Conservation (phyloP, 2,113 vertebrate genomes). For the Oceanites oceanicus region DNA sequence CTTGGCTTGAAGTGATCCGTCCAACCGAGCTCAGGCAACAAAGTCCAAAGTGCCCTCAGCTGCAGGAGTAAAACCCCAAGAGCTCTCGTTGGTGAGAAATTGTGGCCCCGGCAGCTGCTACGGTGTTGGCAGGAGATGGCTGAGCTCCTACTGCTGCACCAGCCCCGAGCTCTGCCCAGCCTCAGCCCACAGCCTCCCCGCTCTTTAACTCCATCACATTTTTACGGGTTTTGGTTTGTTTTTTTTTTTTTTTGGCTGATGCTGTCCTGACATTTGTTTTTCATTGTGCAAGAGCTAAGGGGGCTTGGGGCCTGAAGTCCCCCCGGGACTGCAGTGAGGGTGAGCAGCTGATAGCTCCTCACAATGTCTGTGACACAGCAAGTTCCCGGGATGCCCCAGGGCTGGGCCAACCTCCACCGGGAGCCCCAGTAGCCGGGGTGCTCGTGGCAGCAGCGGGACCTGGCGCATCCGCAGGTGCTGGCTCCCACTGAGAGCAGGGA, state of each 20-base stretch:
- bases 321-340: not conserved
- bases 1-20: not conserved
- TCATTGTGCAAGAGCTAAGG: not conserved
- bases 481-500: not conserved
- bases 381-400: not conserved
- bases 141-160: not conserved
- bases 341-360: not conserved
- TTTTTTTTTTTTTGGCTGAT: no score
- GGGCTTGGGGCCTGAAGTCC: no score
- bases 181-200: not conserved
- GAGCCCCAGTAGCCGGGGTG: fast-evolving
- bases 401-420: not conserved
- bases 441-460: fast-evolving
- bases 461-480: not conserved
- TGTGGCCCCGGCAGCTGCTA: not conserved
- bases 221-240: not conserved
- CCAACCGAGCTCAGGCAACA: not conserved
- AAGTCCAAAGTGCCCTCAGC: fast-evolving
- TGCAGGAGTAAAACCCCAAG: not conserved
- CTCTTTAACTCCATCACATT: not conserved
- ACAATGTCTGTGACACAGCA: not conserved
- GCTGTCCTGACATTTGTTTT: not conserved
- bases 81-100: not conserved
- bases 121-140: not conserved
- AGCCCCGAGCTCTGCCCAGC: not conserved